phyloP scores from a whole-genome alignment of 2,797 vertebrate genomes.

The Bucorvus abyssinicus region DNA sequence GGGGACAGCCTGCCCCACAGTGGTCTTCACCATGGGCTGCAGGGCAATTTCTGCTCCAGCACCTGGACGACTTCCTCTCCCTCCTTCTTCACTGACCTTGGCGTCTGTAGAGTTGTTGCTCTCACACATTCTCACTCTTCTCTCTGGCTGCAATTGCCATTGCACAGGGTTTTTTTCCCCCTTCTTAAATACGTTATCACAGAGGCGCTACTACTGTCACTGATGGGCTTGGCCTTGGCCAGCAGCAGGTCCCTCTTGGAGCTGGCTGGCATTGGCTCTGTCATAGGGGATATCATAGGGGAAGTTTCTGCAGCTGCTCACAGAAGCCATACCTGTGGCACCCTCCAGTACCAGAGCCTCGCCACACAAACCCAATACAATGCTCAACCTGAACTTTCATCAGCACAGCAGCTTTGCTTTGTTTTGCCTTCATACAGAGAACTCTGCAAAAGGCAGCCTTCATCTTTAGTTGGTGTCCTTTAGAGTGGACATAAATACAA shows the following conservation, averaged over 20 bases:
- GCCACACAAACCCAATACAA: neutral
- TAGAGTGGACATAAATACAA: neutral
- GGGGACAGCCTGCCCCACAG: neutral
- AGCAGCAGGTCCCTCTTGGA: too few relatives aligned
- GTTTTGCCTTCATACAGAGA: neutral
- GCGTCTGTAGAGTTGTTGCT: neutral
- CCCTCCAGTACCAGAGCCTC: rapidly evolving
- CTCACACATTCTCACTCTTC: neutral
- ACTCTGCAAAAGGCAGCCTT: neutral
- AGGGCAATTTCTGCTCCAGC: neutral
- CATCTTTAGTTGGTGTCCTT: neutral
- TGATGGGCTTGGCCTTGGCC: neutral
- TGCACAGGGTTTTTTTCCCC: too few relatives aligned
- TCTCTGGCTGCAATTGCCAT: neutral
- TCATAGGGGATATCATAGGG: neutral
- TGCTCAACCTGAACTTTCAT: neutral
- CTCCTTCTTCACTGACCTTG: neutral
- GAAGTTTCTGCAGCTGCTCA: neutral
- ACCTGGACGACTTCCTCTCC: neutral
- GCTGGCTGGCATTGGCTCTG: neutral
- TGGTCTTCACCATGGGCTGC: neutral
- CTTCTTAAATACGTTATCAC: neutral
- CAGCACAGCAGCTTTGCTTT: neutral
- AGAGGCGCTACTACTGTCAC: rapidly evolving
- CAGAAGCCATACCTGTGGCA: neutral